Percentiles rank a stretch among this genome's conserved stretches.
Conservation (phyloP, 2,113 vertebrate genomes). For the Pterocles gutturalis region DNA sequence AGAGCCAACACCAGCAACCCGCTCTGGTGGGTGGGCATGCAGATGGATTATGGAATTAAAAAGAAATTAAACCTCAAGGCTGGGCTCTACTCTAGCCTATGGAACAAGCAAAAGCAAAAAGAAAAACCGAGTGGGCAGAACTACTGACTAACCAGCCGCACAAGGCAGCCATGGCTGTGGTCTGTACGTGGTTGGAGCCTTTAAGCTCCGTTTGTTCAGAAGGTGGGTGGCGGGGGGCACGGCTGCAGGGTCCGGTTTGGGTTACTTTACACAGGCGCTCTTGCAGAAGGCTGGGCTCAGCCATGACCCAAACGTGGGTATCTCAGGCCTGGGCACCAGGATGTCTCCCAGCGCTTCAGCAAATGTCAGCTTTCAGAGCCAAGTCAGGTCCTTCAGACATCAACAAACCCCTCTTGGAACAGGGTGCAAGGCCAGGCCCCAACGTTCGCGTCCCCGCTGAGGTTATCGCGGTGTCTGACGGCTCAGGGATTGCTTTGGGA, state of each 20-base stretch:
- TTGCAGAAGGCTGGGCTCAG: neutral
- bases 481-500: neutral
- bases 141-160: neutral
- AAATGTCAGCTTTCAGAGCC: neutral
- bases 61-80: conserved; percentile 17
- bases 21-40: conserved; percentile 63
- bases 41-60: conserved; percentile 40
- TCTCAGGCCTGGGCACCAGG: neutral
- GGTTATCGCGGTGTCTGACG: neutral
- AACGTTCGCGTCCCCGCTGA: rapidly evolving
- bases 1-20: conserved; percentile 66
- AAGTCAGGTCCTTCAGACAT: neutral
- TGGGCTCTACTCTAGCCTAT: neutral
- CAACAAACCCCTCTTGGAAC: neutral
- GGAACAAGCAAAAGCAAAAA: conserved; percentile 42
- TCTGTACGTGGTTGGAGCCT: neutral
- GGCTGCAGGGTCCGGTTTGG: neutral
- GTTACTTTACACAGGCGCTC: rapidly evolving
- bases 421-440: neutral
- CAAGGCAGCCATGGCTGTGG: neutral
- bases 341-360: neutral
- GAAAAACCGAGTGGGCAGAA: neutral
- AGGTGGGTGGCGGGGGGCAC: rapidly evolving
- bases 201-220: rapidly evolving
- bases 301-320: neutral